These are phyloP conservation scores for Hermodice carunculata DNA, from an alignment of 2,888 invertebrate genomes.

Conservation along the genomic window DNA sequence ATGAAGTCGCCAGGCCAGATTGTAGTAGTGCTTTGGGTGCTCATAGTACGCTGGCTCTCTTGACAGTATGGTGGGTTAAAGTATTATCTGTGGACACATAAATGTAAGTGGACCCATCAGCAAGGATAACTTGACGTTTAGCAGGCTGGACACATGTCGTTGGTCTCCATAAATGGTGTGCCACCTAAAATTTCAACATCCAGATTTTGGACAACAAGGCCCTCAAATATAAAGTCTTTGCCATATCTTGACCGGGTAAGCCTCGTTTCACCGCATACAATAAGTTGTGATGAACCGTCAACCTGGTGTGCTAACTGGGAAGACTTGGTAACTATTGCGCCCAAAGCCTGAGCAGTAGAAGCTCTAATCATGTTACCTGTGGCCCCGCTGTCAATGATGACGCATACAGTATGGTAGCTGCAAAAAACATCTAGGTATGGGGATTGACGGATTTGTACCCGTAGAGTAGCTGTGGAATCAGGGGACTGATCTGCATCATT, in stretches of 20 bases:
- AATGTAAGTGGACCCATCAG: background rate
- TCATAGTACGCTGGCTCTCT: background rate
- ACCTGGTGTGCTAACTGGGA: background rate
- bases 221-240: constrained; percentile 13
- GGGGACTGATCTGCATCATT: no score
- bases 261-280: background rate
- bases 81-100: background rate
- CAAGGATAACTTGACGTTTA: constrained; percentile 22
- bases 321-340: background rate
- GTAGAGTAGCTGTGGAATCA: no score
- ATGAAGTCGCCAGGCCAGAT: background rate
- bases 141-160: constrained; percentile 39
- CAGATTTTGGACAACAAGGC: constrained; percentile 32
- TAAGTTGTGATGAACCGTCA: background rate
- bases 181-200: constrained; percentile 40
- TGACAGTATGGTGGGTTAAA: background rate
- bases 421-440: background rate
- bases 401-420: background rate
- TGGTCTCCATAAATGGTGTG: constrained; percentile 40
- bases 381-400: background rate
- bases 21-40: no score
- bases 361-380: background rate
- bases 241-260: background rate
- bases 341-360: background rate
- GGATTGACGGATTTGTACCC: background rate